Base-by-base conservation (phyloP, 2,888 invertebrate genomes). In the Coronaproctus castanopsis region DNA sequence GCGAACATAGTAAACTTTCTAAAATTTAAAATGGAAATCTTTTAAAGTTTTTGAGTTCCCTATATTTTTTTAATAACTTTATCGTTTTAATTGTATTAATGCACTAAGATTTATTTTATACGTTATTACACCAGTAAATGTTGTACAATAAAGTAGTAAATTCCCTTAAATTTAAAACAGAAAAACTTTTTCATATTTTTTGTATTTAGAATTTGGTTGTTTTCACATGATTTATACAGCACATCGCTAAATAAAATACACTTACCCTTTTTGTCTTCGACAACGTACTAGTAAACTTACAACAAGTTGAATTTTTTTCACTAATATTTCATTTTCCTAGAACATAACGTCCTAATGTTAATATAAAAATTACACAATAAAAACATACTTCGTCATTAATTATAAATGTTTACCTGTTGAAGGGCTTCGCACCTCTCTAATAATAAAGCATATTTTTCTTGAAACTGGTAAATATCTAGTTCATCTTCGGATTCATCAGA, bases 361-460 rank as follows among this genome's bases (percentile, higher is more conserved):
- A 8, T 20, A 21, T 10, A 50, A 24, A 3, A 56, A 56, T 52
- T 51, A 20, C 14, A 49, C 51, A 24, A 23, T 10, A 22, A 1
- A 24, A n/a, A 53, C 14, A 55, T 23, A 49, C 24, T n/a, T 58
- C 19, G 49, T 21, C 2, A 24, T 22, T 2, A 14, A 21, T 14
- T 24, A 24, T 52, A 23, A 14, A 21, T 55, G 50, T 60, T 60
- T 61, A 75, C 75, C 72, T 74, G 82, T 69, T 85, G 84, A 65
- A 85, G 74, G 65, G 80, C 78, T 73, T 83, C 81, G 71, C 85
- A 85, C 76, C 83, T 78, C 70, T 83, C 83, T 64, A 83, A 71
- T 61, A 85, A 72, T 66, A 83, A 72, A 70, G 83, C 81, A 71
- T 82, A 84, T 73, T 84, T 85, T 68, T 81, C 81, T 70, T 83